A percentile compares a stretch with the other conserved stretches of the same genome.
Conservation (phyloP, 2,888 invertebrate genomes). For the Drosophila kanekoi region DNA sequence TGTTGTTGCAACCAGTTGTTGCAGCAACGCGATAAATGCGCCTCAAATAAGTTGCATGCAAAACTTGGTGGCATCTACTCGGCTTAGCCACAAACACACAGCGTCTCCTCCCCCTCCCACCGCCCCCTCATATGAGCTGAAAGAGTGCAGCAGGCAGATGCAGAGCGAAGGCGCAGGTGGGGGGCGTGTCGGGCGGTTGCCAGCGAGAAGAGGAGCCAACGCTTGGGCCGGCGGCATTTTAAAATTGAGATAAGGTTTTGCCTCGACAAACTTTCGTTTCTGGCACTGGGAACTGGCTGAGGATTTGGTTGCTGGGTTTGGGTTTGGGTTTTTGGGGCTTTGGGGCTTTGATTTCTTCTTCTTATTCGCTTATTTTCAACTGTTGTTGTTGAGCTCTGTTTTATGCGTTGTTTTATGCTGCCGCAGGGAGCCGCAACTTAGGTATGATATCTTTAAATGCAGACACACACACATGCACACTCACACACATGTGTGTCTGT, state of each 20-base stretch:
- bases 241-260: slow-evolving; percentile 85
- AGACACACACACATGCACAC: slow-evolving; percentile 48
- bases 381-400: slow-evolving; percentile 36
- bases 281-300: slow-evolving; percentile 35
- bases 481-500: slow-evolving; percentile 18
- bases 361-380: slow-evolving; percentile 25
- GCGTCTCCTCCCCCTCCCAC: neutral
- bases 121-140: slow-evolving; percentile 2
- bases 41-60: slow-evolving; percentile 35
- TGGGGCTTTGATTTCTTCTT: slow-evolving; percentile 43
- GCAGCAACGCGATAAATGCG: slow-evolving; percentile 35
- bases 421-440: slow-evolving; percentile 69
- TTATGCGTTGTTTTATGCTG: slow-evolving; percentile 68
- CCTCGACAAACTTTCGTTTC: slow-evolving; percentile 83
- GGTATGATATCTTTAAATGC: slow-evolving; percentile 82
- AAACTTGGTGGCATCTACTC: slow-evolving; percentile 30
- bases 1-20: slow-evolving; percentile 40
- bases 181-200: neutral
- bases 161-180: neutral
- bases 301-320: slow-evolving; percentile 37
- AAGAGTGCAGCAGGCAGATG: slow-evolving; percentile 3
- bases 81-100: neutral
- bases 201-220: slow-evolving; percentile 11
- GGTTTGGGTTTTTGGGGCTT: slow-evolving; percentile 19
- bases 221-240: slow-evolving; percentile 59